These are phyloP conservation scores for Drosophila melanogaster DNA, from an alignment of 1,140 invertebrate species.

Conservation along the genomic window DNA sequence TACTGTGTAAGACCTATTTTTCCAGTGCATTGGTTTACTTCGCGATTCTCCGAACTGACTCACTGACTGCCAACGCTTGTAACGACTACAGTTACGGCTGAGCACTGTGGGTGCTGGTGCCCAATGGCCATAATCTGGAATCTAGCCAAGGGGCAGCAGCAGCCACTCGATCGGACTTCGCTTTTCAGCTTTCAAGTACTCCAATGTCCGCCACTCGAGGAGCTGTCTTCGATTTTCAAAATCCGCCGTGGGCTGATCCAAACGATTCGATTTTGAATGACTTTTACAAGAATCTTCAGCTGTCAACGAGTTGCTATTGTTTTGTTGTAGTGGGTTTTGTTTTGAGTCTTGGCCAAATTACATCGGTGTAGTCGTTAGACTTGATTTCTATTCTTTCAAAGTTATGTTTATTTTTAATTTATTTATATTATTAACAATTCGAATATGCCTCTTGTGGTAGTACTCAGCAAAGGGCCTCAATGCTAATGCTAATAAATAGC, in stretches of 20 bases:
- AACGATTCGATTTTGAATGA: conserved; percentile 30
- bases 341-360: neutral
- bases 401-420: too few species aligned
- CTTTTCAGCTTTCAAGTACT: conserved; percentile 28
- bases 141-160: conserved; percentile 22
- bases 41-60: conserved; percentile 23
- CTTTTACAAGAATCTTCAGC: conserved; percentile 42
- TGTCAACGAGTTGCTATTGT: conserved; percentile 23
- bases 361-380: neutral
- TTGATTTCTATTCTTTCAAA: too few species aligned
- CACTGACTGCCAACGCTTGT: conserved; percentile 44
- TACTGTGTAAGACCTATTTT: neutral
- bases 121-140: conserved; percentile 36
- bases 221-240: conserved; percentile 50
- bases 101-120: conserved; percentile 25
- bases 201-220: conserved; percentile 20
- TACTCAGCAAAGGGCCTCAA: conserved; percentile 16
- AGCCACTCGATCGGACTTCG: conserved; percentile 17
- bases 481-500: conserved; percentile 14
- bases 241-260: conserved; percentile 62
- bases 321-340: neutral
- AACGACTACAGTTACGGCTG: conserved; percentile 72
- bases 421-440: too few species aligned
- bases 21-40: neutral
- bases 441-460: neutral